Percentiles rank a stretch among this genome's conserved stretches.
Conservation (phyloP, 2,113 vertebrate genomes). For the Limnothrissa miodon region DNA sequence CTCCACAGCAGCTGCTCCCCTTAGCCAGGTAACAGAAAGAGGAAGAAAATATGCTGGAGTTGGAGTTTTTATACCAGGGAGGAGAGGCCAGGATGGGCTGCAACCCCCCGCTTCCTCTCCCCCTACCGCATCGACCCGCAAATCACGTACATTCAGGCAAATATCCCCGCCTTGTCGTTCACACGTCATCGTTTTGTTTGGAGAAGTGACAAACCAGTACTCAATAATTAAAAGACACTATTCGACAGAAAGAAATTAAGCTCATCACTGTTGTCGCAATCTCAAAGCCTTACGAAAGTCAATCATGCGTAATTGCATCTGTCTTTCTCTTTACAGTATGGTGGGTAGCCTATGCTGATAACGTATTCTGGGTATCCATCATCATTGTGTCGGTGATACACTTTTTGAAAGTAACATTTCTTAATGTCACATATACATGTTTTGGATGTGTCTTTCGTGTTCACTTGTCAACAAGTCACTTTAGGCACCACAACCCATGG, state of each 20-base stretch:
- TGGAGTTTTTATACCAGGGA: constrained; percentile 71
- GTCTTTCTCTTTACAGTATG: neutral
- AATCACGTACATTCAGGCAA: constrained; percentile 72
- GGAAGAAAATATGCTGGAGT: constrained; percentile 53
- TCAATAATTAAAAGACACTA: neutral
- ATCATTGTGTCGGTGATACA: neutral
- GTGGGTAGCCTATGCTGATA: too few species aligned
- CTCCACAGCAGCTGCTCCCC: constrained; percentile 72
- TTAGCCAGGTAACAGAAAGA: constrained; percentile 82
- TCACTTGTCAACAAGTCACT: neutral
- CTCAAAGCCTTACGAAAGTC: too few species aligned
- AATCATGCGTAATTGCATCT: neutral
- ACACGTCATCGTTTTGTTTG: constrained; percentile 63
- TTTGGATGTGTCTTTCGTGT: neutral
- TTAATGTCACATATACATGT: neutral
- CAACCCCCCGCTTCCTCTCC: constrained; percentile 52
- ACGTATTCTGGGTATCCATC: neutral
- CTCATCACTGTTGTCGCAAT: neutral
- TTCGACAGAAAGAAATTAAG: neutral
- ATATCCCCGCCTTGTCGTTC: constrained; percentile 47
- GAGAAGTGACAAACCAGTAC: neutral
- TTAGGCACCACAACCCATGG: too few species aligned
- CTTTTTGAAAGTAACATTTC: neutral
- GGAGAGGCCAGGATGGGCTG: constrained; percentile 56
- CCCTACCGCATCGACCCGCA: constrained; percentile 59